A percentile compares a stretch with the other conserved stretches of the same genome.
Conservation (phyloP, 2,888 invertebrate species). For the Dioctria linearis region DNA sequence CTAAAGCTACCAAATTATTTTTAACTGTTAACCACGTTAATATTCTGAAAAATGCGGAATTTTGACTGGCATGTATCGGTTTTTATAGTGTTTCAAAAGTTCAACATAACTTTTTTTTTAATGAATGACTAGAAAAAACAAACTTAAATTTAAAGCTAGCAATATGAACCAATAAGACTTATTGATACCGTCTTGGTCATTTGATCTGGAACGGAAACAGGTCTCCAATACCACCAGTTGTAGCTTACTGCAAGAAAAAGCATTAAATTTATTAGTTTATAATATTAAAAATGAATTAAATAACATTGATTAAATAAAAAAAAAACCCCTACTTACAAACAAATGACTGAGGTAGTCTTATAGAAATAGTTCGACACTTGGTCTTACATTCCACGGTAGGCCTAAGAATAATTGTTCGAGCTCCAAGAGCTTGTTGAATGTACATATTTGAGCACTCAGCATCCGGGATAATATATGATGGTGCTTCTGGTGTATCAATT, state of each 20-base stretch:
- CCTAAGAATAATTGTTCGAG: conserved; percentile 79
- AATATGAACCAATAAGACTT: conserved; percentile 79
- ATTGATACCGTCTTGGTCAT: conserved; percentile 75
- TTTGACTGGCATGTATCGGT: conserved; percentile 9
- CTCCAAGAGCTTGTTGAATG: conserved; percentile 81
- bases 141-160: conserved; percentile 66
- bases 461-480: conserved; percentile 80
- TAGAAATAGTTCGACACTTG: conserved; percentile 80
- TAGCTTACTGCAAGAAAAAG: conserved; percentile 77
- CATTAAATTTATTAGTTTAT: too few relatives aligned
- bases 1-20: neutral
- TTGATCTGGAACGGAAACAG: conserved; percentile 76
- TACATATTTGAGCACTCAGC: conserved; percentile 88
- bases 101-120: conserved; percentile 1
- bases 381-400: conserved; percentile 85
- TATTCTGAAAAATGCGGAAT: neutral
- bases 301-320: neutral
- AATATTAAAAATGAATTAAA: neutral
- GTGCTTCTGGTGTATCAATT: conserved; percentile 80
- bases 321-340: conserved; percentile 77
- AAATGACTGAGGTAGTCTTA: conserved; percentile 80
- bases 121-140: conserved; percentile 41
- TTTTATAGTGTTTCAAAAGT: conserved; percentile 1
- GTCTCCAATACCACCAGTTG: conserved; percentile 85
- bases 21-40: neutral